Conservation (phyloP, 2,888 invertebrate genomes). For the Zygothrica quintamaculata region DNA sequence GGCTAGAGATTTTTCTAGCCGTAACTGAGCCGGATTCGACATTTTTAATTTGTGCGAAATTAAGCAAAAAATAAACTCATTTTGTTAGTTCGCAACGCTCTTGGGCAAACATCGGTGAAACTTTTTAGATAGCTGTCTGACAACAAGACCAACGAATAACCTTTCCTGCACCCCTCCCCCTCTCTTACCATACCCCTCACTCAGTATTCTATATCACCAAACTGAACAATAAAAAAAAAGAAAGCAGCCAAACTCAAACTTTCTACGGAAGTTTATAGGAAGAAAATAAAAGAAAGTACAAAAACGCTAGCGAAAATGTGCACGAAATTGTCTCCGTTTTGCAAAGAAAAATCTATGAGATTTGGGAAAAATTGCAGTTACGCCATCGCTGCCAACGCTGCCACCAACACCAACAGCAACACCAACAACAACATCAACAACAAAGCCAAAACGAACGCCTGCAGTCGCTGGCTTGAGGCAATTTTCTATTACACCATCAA, state of each 20-base stretch:
- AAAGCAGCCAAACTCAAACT: conserved; percentile 42
- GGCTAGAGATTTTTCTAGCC: conserved; percentile 50
- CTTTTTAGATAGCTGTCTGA: conserved; percentile 78
- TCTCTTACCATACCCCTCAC: no score
- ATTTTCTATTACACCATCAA: conserved; percentile 64
- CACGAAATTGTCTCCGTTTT: conserved; percentile 69
- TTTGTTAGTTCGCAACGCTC: conserved; percentile 71
- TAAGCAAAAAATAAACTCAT: conserved; percentile 81
- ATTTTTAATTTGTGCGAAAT: conserved; percentile 80
- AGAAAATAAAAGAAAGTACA: conserved; percentile 24
- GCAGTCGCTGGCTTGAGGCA: conserved; percentile 36
- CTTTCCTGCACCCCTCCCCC: no score
- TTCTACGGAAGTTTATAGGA: conserved; percentile 70
- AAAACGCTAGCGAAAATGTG: conserved; percentile 59
- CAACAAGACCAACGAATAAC: conserved; percentile 63
- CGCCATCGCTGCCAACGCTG: conserved; percentile 22
- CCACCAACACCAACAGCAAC: conserved; percentile 4
- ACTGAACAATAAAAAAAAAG: conserved; percentile 24
- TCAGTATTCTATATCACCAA: no score
- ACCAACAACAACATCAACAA: background rate
- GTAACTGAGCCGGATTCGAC: conserved; percentile 65
- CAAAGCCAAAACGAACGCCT: conserved; percentile 4
- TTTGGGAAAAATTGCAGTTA: conserved; percentile 64
- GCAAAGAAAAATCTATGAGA: conserved; percentile 70
- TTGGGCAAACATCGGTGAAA: conserved; percentile 71